phyloP scores from a whole-genome alignment of 2,113 vertebrate species.

The Struthidea cinerea region DNA sequence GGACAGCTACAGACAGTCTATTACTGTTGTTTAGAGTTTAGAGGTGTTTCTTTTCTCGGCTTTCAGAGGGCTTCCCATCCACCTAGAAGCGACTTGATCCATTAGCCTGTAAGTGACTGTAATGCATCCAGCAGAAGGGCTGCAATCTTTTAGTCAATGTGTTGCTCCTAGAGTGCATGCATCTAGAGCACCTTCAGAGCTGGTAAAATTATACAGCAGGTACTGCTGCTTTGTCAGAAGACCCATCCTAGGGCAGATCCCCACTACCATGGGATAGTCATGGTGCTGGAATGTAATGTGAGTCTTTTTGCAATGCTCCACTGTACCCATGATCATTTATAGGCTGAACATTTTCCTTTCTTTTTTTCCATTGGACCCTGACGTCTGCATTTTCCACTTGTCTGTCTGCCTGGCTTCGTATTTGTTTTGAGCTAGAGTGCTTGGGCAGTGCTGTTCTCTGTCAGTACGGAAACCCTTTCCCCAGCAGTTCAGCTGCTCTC shows the following conservation, averaged over 20 bases:
- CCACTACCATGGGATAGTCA: background rate
- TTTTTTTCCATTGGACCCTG: background rate
- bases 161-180: background rate
- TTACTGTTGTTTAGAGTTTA: background rate
- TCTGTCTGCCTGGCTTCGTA: background rate
- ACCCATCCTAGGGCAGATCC: background rate
- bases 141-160: background rate
- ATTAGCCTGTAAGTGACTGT: background rate
- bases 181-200: background rate
- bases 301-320: background rate
- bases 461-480: background rate
- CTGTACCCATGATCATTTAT: background rate
- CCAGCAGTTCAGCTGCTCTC: background rate
- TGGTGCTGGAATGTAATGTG: background rate
- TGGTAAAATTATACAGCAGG: background rate
- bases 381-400: background rate
- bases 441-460: background rate
- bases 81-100: background rate
- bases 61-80: background rate
- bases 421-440: background rate
- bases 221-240: background rate
- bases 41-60: too few species aligned
- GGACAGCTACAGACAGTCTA: background rate
- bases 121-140: background rate
- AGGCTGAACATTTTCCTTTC: background rate